phyloP scores from a whole-genome alignment of 2,888 invertebrate genomes.

The Tuta absoluta region DNA sequence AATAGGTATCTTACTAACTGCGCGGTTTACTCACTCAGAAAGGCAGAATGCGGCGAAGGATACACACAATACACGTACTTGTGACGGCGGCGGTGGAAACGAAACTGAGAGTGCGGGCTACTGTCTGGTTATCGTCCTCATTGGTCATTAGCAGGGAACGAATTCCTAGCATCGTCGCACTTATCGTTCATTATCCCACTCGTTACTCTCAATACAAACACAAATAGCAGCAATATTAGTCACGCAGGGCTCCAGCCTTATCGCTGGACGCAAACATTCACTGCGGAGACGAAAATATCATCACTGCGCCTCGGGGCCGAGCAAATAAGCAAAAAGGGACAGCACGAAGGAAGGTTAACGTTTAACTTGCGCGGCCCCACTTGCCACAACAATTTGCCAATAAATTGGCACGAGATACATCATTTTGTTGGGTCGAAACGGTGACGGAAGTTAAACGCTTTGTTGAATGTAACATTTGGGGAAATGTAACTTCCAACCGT shows the following conservation, averaged over 20 bases:
- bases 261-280: constrained; percentile 52
- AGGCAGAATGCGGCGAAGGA: constrained; percentile 13
- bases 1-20: neutral
- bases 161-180: constrained; percentile 61
- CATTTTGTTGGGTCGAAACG: neutral
- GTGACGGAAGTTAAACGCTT: constrained; percentile 15
- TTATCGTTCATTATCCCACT: constrained; percentile 64
- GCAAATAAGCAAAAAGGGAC: constrained; percentile 28
- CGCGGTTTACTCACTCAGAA: constrained; percentile 14
- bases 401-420: constrained; percentile 2
- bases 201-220: constrained; percentile 59
- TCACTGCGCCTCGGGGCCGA: constrained; percentile 29
- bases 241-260: constrained; percentile 59
- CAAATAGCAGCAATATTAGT: constrained; percentile 67
- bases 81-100: constrained; percentile 45
- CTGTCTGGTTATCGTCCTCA: constrained; percentile 49
- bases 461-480: constrained; percentile 18
- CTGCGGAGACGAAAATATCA: constrained; percentile 45
- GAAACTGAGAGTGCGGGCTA: constrained; percentile 54
- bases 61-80: constrained; percentile 30
- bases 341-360: constrained; percentile 17
- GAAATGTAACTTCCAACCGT: constrained; percentile 26
- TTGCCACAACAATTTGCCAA: constrained; percentile 14
- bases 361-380: constrained; percentile 20
- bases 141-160: constrained; percentile 56